Evolutionary conservation across 2,888 invertebrate species (phyloP).

Genomic region (Cyrtodaria siliqua): DNA sequence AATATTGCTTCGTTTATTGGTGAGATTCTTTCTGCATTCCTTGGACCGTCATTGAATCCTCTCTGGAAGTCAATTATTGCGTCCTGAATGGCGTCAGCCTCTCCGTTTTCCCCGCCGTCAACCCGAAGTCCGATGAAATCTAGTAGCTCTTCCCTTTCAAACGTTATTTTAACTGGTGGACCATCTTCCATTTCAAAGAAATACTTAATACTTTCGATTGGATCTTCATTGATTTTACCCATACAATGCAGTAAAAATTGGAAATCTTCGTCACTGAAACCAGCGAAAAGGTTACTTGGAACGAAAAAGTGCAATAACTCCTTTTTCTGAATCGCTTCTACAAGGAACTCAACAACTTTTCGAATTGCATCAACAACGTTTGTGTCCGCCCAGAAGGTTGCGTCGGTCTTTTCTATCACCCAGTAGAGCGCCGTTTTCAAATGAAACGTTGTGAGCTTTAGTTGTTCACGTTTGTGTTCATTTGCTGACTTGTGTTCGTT

Average conservation of each 20-base stretch:
- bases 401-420: conserved; percentile 40
- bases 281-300: conserved; percentile 36
- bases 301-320: conserved; percentile 41
- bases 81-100: conserved; percentile 31
- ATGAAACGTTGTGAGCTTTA: conserved; percentile 58
- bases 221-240: conserved; percentile 8
- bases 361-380: conserved; percentile 18
- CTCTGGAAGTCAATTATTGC: conserved; percentile 43
- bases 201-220: conserved; percentile 20
- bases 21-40: conserved; percentile 18
- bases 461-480: conserved; percentile 3
- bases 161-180: conserved; percentile 5
- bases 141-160: conserved; percentile 20
- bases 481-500: conserved; percentile 4
- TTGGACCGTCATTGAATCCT: conserved; percentile 33
- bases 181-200: conserved; percentile 35
- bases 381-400: conserved; percentile 6
- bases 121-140: conserved; percentile 21
- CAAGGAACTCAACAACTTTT: conserved; percentile 19
- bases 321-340: conserved; percentile 5
- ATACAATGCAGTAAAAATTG: conserved; percentile 25
- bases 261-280: conserved; percentile 15
- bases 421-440: conserved; percentile 63
- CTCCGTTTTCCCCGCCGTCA: conserved; percentile 33
- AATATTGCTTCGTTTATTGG: conserved; percentile 39